These are phyloP conservation scores for Drosophila sp. DNA, from an alignment of 1,140 invertebrate genomes.

Conservation along the genomic window DNA sequence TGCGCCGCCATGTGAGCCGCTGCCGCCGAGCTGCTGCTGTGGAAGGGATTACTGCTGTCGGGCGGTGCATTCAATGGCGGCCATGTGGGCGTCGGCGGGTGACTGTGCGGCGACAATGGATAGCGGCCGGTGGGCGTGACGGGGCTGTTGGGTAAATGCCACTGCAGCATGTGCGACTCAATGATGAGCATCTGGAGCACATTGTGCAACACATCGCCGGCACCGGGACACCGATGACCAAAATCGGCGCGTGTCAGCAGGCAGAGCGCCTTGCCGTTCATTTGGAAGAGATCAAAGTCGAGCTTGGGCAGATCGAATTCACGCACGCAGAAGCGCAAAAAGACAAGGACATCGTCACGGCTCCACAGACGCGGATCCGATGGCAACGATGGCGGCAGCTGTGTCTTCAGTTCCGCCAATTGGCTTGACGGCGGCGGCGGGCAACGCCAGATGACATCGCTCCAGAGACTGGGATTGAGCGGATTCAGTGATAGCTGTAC, in stretches of 20 bases:
- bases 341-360: conserved; percentile 94
- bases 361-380: conserved; percentile 95
- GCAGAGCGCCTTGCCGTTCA: conserved; percentile 98
- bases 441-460: conserved; percentile 93
- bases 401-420: conserved; percentile 93
- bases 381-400: conserved; percentile 91
- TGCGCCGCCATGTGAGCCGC: conserved; percentile 86
- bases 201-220: conserved; percentile 97
- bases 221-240: conserved; percentile 94
- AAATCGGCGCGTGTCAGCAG: conserved; percentile 95
- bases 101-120: conserved; percentile 91
- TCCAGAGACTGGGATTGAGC: conserved; percentile 88
- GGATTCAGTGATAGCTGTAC: conserved; percentile 87
- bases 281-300: conserved; percentile 97
- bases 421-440: conserved; percentile 88
- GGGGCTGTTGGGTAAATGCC: conserved; percentile 92
- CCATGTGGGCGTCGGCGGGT: conserved; percentile 92
- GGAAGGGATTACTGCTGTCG: conserved; percentile 87
- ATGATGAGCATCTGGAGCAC: conserved; percentile 94
- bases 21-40: conserved; percentile 84
- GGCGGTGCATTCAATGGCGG: conserved; percentile 86
- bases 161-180: conserved; percentile 90
- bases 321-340: conserved; percentile 95
- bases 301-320: conserved; percentile 96
- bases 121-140: conserved; percentile 93